Evolutionary conservation across 2,888 invertebrate genomes (phyloP).

Genomic region (Acholoe squamosa): DNA sequence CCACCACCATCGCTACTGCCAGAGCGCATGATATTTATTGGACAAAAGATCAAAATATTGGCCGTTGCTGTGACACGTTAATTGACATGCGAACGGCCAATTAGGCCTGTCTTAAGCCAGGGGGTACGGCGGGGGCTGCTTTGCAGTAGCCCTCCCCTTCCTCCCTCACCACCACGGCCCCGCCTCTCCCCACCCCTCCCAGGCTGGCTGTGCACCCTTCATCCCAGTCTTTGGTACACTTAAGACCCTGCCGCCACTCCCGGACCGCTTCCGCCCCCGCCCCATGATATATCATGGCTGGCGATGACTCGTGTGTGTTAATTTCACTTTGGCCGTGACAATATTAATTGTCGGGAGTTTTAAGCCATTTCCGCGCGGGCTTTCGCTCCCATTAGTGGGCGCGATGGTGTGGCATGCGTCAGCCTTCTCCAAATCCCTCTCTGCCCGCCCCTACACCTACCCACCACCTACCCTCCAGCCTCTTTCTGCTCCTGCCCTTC

Average conservation of each 20-base stretch:
- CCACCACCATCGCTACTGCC: neutral
- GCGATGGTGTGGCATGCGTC: conserved; percentile 50
- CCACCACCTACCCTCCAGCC: neutral
- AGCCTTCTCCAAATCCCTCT: conserved; percentile 7
- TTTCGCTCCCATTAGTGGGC: conserved; percentile 32
- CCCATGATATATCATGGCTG: conserved; percentile 49
- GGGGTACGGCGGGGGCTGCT: neutral
- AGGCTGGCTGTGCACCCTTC: neutral
- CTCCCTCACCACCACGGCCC: neutral
- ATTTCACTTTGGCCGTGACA: conserved; percentile 60
- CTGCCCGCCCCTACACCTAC: neutral
- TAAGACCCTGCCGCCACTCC: conserved; percentile 39
- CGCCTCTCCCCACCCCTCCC: neutral
- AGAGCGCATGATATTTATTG: conserved; percentile 56
- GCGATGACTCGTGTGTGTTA: conserved; percentile 54
- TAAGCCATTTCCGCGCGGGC: conserved; percentile 57
- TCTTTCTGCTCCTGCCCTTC: conserved; percentile 13
- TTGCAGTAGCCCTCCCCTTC: neutral
- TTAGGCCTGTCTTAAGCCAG: conserved; percentile 44
- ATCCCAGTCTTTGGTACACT: conserved; percentile 40
- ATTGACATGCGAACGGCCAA: conserved; percentile 60
- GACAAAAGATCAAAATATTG: conserved; percentile 62
- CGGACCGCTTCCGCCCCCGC: neutral
- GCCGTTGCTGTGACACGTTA: conserved; percentile 45
- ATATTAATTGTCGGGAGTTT: conserved; percentile 61